Evolutionary conservation across 2,113 vertebrate genomes (phyloP).

Genomic region (Pyrgilauda ruficollis): DNA sequence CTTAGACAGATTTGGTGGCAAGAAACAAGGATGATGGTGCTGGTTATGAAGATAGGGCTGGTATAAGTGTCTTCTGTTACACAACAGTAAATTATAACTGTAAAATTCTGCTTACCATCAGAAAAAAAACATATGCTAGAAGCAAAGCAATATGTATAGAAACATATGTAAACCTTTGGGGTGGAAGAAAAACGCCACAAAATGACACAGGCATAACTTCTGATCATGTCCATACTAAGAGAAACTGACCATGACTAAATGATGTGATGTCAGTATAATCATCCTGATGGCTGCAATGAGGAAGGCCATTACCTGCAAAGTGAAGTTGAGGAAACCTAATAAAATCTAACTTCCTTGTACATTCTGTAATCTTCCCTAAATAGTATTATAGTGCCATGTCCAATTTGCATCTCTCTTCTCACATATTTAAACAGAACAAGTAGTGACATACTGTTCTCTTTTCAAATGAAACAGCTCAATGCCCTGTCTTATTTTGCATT

Average conservation of each 20-base stretch:
- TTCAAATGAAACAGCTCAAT: conserved; percentile 11
- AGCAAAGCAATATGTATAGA: not conserved
- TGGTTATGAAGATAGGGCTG: not conserved
- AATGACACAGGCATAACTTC: not conserved
- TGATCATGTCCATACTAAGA: not conserved
- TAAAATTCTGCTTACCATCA: not conserved
- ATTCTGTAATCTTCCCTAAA: conserved; percentile 56
- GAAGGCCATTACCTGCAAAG: conserved; percentile 50
- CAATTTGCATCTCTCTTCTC: conserved; percentile 46
- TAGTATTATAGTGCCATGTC: conserved; percentile 50
- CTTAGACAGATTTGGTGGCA: not conserved
- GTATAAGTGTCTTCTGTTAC: not conserved
- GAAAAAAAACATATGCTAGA: not conserved
- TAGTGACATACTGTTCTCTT: conserved; percentile 17
- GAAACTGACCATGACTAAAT: conserved; percentile 17
- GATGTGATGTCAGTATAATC: not conserved
- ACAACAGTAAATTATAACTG: not conserved
- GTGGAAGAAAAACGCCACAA: not conserved
- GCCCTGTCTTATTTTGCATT: conserved; percentile 2
- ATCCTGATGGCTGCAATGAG: conserved; percentile 41
- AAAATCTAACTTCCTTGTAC: conserved; percentile 33
- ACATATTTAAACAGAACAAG: conserved; percentile 37
- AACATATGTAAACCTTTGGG: not conserved
- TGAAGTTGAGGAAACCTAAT: conserved; percentile 33
- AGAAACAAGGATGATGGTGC: not conserved